Conservation (phyloP, 2,113 vertebrate species). For the Galeopterus variegatus region DNA sequence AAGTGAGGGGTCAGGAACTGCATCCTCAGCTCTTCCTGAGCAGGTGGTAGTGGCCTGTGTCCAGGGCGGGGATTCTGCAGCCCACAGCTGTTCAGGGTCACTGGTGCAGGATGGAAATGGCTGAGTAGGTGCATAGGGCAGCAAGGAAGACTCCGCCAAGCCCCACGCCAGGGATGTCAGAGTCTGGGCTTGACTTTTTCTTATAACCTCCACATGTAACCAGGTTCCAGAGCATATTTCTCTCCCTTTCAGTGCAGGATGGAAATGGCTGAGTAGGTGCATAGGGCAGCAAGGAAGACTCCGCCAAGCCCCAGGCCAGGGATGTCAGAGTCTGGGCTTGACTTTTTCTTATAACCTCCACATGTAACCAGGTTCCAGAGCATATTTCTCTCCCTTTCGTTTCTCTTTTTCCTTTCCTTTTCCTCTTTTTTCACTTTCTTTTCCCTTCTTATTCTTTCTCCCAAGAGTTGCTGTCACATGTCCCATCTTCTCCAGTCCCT, state of each 20-base stretch:
- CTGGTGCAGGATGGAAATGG: not conserved
- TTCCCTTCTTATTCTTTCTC: not conserved
- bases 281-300: not conserved
- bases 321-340: not conserved
- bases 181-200: not conserved
- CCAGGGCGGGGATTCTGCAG: not conserved
- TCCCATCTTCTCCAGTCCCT: not conserved
- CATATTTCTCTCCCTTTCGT: not conserved
- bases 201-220: accelerated
- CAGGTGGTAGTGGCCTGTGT: not conserved
- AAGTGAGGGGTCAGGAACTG: not conserved
- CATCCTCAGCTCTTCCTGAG: not conserved
- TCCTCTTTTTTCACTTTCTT: not conserved
- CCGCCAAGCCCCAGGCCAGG: too few relatives aligned
- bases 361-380: not conserved
- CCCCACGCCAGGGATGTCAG: not conserved
- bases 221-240: not conserved
- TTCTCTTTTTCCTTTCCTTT: not conserved
- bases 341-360: not conserved
- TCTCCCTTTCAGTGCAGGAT: too few relatives aligned
- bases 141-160: not conserved
- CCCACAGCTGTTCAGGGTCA: not conserved
- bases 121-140: not conserved
- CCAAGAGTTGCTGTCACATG: not conserved
- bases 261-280: not conserved